Evolutionary conservation across 2,888 invertebrate genomes (phyloP), one percentile per base, ranked within the genome.

Genomic region (Dryomyza anilis): DNA sequence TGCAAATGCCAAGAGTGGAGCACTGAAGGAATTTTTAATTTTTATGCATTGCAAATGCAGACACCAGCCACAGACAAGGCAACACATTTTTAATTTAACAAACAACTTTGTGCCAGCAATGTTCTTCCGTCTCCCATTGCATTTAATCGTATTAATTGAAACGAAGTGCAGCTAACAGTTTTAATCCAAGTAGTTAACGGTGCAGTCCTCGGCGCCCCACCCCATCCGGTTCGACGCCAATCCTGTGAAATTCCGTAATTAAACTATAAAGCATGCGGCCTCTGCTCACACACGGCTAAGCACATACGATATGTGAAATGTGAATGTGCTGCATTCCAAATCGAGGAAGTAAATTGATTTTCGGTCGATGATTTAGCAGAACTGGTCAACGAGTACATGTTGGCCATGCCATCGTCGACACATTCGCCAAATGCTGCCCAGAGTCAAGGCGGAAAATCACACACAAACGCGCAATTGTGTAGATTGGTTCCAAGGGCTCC

Each of bases 291-390:
- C 1, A 39, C 43, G 19, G 16, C 43, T 39, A 4, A n/a, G n/a
- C n/a, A n/a, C n/a, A n/a, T n/a, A n/a, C n/a, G n/a, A n/a, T n/a
- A n/a, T n/a, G n/a, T n/a, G n/a, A n/a, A n/a, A n/a, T n/a, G n/a
- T n/a, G n/a, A n/a, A n/a, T 27, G n/a, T n/a, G 23, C 27, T 7
- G 27, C 14, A n/a, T 50, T 50, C 25, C 7, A 23, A 23, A 14
- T n/a, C 27, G 16, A 27, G 16, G 27, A 27, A 23, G 50, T 25
- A 27, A 50, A 50, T 50, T 50, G 50, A 50, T 50, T 50, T 50
- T 50, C 23, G 27, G n/a, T 50, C 25, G 50, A 50, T 50, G 50
- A 50, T 25, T 50, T 27, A 50, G 50, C 50, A 25, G 25, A 50
- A 50, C 43, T 8, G 19, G 19, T 16, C 16, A 43, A 43, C 19